Evolutionary conservation across 1,140 invertebrate species (phyloP).

Genomic region (Choristoneura fumiferana): DNA sequence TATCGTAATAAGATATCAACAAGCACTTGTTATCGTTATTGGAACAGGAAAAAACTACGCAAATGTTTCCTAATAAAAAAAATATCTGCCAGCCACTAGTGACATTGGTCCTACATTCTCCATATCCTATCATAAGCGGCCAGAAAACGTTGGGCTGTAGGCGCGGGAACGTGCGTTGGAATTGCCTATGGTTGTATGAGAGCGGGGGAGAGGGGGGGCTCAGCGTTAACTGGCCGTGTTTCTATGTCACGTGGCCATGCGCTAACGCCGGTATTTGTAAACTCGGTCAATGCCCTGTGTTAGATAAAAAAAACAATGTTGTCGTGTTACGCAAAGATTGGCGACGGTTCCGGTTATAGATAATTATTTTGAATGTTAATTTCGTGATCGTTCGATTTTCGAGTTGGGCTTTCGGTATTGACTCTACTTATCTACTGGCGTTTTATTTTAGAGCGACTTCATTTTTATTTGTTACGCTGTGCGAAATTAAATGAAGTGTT

Average conservation of each 20-base stretch:
- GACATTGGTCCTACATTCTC: conserved; percentile 59
- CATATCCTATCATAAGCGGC: conserved; percentile 34
- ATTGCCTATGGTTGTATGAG: not conserved
- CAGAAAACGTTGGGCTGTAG: conserved; percentile 23
- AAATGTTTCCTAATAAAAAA: conserved; percentile 23
- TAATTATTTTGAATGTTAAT: conserved; percentile 23
- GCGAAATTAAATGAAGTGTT: too few species aligned
- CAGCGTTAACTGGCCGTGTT: conserved; percentile 39
- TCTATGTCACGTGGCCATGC: conserved; percentile 72
- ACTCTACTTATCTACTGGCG: too few species aligned
- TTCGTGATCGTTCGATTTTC: conserved; percentile 4
- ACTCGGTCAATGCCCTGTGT: conserved; percentile 75
- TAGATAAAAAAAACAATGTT: conserved; percentile 65
- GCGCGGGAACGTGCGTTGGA: conserved; percentile 9
- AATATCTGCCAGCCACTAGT: conserved; percentile 49
- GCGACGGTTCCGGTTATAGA: conserved; percentile 46
- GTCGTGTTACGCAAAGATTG: conserved; percentile 60
- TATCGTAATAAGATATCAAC: not conserved
- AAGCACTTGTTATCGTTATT: not conserved
- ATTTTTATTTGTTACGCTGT: too few species aligned
- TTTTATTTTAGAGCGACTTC: too few species aligned
- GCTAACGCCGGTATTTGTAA: conserved; percentile 71
- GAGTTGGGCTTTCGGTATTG: not conserved
- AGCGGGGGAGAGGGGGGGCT: conserved; percentile 21
- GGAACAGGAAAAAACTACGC: conserved; percentile 1